phyloP scores from a whole-genome alignment of 2,888 invertebrate species.

The Eupithecia centaureata region DNA sequence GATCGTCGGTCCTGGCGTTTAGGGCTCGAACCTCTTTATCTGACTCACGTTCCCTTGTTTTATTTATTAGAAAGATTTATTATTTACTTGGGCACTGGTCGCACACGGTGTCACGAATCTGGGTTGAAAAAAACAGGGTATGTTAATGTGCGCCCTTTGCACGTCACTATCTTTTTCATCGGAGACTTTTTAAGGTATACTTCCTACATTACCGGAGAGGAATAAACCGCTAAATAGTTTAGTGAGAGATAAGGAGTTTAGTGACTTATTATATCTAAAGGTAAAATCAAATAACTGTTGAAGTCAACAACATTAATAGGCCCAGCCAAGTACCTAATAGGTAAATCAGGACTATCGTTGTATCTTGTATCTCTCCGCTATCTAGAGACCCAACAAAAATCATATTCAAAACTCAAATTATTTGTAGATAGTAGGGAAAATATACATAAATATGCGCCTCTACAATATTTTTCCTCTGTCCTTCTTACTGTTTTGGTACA shows the following conservation, averaged over 20 bases:
- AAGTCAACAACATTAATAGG: no score
- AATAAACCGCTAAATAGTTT: not conserved
- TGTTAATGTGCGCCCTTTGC: conserved; percentile 76
- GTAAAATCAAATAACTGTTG: not conserved
- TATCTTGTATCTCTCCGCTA: no score
- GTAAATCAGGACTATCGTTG: no score
- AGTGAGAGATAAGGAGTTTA: no score
- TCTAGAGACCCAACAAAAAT: no score
- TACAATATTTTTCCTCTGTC: conserved; percentile 13
- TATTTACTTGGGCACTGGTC: conserved; percentile 78
- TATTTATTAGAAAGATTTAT: conserved; percentile 84
- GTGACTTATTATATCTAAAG: not conserved
- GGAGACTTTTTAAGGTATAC: conserved; percentile 50
- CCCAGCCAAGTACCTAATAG: no score
- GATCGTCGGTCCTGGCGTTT: conserved; percentile 74
- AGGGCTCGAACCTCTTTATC: conserved; percentile 83
- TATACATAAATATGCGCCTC: no score
- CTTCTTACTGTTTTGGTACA: not conserved
- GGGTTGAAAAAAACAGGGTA: conserved; percentile 76
- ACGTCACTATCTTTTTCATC: conserved; percentile 73
- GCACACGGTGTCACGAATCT: conserved; percentile 83
- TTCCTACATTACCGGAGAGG: conserved; percentile 31
- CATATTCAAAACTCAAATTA: no score
- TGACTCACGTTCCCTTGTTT: conserved; percentile 82
- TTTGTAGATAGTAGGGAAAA: no score